phyloP scores from a whole-genome alignment of 2,888 invertebrate genomes.

The Caenorhabditis sp. region DNA sequence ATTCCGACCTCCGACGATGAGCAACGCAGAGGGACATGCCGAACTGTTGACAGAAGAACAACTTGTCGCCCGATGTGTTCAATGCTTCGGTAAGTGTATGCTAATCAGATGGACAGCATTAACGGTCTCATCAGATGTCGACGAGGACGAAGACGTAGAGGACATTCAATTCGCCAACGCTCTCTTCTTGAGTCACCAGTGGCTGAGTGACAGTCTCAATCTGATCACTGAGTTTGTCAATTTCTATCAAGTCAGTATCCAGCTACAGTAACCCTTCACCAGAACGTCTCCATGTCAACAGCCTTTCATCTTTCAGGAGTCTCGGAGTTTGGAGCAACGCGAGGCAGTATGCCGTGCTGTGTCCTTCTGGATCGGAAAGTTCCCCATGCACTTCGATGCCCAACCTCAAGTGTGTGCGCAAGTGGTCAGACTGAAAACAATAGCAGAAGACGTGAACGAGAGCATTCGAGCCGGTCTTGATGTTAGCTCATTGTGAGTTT shows the following conservation, averaged over 20 bases:
- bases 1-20: constrained; percentile 40
- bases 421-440: constrained; percentile 63
- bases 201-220: constrained; percentile 84
- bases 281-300: constrained; percentile 10
- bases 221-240: constrained; percentile 81
- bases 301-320: constrained; percentile 66
- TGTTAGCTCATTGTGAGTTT: constrained; percentile 85
- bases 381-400: constrained; percentile 86
- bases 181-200: constrained; percentile 85
- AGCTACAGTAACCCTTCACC: neutral
- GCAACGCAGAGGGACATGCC: constrained; percentile 15
- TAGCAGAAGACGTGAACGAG: constrained; percentile 69
- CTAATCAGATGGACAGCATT: constrained; percentile 1
- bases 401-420: constrained; percentile 84
- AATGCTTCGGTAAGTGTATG: constrained; percentile 51
- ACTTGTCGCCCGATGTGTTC: constrained; percentile 55
- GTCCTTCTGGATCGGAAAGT: constrained; percentile 86
- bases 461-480: constrained; percentile 81
- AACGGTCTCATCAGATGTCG: constrained; percentile 36
- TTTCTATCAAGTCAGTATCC: constrained; percentile 73
- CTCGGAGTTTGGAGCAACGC: constrained; percentile 51
- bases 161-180: constrained; percentile 82
- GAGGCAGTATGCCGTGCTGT: constrained; percentile 76
- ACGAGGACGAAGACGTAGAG: constrained; percentile 40
- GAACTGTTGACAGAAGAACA: constrained; percentile 46